Evolutionary conservation across 2,797 vertebrate species (phyloP).

Genomic region (Acestrorhynchus altus): DNA sequence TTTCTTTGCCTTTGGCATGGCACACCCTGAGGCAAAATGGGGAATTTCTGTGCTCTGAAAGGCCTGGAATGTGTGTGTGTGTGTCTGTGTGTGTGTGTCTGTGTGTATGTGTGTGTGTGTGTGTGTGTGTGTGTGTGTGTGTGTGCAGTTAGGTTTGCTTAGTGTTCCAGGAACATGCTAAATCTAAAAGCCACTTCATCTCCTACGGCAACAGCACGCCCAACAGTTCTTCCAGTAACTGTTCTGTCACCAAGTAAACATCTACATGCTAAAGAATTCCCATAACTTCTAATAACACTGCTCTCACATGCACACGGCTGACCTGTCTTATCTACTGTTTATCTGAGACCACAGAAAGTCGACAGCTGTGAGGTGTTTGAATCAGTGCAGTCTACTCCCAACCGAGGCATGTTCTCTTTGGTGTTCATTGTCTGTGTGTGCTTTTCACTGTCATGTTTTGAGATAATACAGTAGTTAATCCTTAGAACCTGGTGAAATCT

Average conservation of each 20-base stretch:
- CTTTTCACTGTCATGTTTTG: too few relatives aligned
- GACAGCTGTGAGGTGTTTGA: background rate
- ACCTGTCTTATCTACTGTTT: background rate
- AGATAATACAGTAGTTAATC: too few relatives aligned
- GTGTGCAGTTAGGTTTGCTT: conserved; percentile 21
- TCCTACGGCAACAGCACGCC: conserved; percentile 29
- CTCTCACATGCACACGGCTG: background rate
- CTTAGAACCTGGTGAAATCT: too few relatives aligned
- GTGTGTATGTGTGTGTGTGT: conserved; percentile 34
- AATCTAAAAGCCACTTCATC: conserved; percentile 34
- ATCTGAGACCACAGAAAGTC: background rate
- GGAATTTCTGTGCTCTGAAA: conserved; percentile 27
- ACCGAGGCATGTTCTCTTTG: background rate
- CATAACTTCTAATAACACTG: background rate
- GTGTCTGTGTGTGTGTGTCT: conserved; percentile 32
- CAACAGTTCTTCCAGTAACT: conserved; percentile 24
- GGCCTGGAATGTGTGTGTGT: conserved; percentile 39
- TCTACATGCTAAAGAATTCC: background rate
- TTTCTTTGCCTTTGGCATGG: conserved; percentile 28
- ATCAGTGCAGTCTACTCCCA: background rate
- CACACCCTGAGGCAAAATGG: conserved; percentile 27
- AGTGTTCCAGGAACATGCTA: conserved; percentile 38
- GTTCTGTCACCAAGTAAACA: conserved; percentile 20
- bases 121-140: conserved; percentile 41
- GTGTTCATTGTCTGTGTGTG: background rate